A percentile compares a stretch with the other conserved stretches of the same genome.
phyloP scores from a whole-genome alignment of 2,797 vertebrate genomes.

The Myotis vivesi region DNA sequence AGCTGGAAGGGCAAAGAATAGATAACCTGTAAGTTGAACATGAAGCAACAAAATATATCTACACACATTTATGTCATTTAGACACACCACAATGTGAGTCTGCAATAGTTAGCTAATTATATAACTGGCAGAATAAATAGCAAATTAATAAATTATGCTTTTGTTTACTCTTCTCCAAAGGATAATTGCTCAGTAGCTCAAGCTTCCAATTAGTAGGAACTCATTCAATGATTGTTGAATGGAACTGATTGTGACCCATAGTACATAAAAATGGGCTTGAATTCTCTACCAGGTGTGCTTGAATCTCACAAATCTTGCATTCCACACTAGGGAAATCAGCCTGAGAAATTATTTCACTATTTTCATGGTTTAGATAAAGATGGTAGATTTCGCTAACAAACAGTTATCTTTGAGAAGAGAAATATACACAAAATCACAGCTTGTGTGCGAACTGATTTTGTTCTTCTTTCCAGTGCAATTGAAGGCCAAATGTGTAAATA shows the following conservation, averaged over 20 bases:
- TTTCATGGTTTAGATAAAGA: slow-evolving; percentile 64
- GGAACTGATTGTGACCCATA: slow-evolving; percentile 50
- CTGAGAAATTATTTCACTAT: slow-evolving; percentile 56
- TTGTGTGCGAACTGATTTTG: slow-evolving; percentile 47
- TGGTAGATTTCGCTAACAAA: slow-evolving; percentile 70
- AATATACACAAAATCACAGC: slow-evolving; percentile 73
- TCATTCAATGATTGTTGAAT: slow-evolving; percentile 43
- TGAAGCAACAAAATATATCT: slow-evolving; percentile 40
- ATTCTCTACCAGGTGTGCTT: slow-evolving; percentile 15
- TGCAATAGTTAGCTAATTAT: slow-evolving; percentile 47
- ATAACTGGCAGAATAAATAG: slow-evolving; percentile 32
- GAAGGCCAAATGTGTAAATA: slow-evolving; percentile 65
- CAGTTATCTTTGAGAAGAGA: slow-evolving; percentile 64
- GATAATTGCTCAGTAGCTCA: slow-evolving; percentile 51
- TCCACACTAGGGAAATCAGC: slow-evolving; percentile 12
- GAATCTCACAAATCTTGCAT: slow-evolving; percentile 40
- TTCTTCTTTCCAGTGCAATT: slow-evolving; percentile 56
- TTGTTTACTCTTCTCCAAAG: slow-evolving; percentile 44
- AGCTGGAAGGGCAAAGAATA: neutral
- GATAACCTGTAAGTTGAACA: slow-evolving; percentile 8
- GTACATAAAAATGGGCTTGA: slow-evolving; percentile 40
- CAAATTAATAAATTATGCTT: slow-evolving; percentile 59
- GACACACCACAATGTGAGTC: neutral
- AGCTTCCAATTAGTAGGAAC: slow-evolving; percentile 47
- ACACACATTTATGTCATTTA: neutral